phyloP scores from a whole-genome alignment of 2,888 invertebrate genomes.

The Diplolepis rosae region DNA sequence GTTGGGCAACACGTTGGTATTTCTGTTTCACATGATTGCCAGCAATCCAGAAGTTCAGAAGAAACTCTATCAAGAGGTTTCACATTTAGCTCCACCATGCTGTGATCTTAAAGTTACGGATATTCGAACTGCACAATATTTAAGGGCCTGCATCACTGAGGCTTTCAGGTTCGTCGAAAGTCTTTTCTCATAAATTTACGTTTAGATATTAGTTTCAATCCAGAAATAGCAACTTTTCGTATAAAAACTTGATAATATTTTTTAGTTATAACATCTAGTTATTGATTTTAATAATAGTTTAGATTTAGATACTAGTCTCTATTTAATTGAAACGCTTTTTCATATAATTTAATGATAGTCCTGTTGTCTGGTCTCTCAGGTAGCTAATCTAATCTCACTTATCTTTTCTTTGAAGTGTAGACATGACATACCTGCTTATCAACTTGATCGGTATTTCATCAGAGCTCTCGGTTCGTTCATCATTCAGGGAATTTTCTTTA shows the following conservation, averaged over 20 bases:
- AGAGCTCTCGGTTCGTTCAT: constrained; percentile 16
- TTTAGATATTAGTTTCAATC: no score
- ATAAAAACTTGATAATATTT: background rate
- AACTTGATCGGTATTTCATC: constrained; percentile 28
- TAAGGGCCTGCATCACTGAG: constrained; percentile 87
- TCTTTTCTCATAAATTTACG: background rate
- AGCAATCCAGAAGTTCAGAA: constrained; percentile 80
- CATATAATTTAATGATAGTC: background rate
- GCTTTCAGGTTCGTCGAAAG: constrained; percentile 76
- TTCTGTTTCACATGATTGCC: constrained; percentile 84
- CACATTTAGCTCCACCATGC: constrained; percentile 75
- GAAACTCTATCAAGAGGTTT: constrained; percentile 80
- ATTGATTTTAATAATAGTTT: no score
- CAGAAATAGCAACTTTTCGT: background rate
- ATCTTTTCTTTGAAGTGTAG: constrained; percentile 19
- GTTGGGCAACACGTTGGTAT: constrained; percentile 87
- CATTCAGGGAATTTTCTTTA: constrained; percentile 26
- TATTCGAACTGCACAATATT: constrained; percentile 81
- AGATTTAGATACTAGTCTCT: background rate
- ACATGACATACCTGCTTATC: constrained; percentile 24
- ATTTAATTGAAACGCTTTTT: background rate
- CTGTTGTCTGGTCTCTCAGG: background rate
- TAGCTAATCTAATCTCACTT: constrained; percentile 23
- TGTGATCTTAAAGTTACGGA: constrained; percentile 78
- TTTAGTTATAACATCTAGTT: no score